Evolutionary conservation across 2,888 invertebrate species (phyloP).

Genomic region (Sericinus montela): DNA sequence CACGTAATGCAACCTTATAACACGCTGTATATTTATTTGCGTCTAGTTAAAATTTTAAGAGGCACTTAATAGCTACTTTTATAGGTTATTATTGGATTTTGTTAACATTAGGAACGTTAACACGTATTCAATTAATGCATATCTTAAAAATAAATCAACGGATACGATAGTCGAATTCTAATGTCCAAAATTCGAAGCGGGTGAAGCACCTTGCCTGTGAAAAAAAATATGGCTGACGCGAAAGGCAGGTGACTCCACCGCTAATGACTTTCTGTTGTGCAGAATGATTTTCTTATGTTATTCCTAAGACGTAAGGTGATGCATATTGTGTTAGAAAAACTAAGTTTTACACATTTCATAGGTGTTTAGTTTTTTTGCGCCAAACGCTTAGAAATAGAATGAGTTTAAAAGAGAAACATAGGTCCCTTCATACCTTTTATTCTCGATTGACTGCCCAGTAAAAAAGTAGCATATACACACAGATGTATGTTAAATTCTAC

Average conservation of each 20-base stretch:
- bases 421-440: no score
- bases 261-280: slow-evolving; percentile 9
- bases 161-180: slow-evolving; percentile 6
- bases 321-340: background rate
- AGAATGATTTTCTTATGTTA: slow-evolving; percentile 2
- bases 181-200: slow-evolving; percentile 7
- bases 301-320: background rate
- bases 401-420: no score
- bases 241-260: slow-evolving; percentile 30
- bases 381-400: no score
- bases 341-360: no score
- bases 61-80: slow-evolving; percentile 1
- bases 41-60: slow-evolving; percentile 9
- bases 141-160: slow-evolving; percentile 15
- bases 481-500: no score
- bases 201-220: slow-evolving; percentile 30
- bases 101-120: slow-evolving; percentile 4
- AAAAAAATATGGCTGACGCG: slow-evolving; percentile 31
- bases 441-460: no score
- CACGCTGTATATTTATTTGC: background rate
- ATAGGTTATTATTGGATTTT: slow-evolving; percentile 4
- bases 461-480: no score
- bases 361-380: no score
- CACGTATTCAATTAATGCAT: slow-evolving; percentile 3
- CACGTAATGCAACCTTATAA: background rate